These are phyloP conservation scores for Dione juno DNA, from an alignment of 2,888 invertebrate genomes.

Conservation along the genomic window DNA sequence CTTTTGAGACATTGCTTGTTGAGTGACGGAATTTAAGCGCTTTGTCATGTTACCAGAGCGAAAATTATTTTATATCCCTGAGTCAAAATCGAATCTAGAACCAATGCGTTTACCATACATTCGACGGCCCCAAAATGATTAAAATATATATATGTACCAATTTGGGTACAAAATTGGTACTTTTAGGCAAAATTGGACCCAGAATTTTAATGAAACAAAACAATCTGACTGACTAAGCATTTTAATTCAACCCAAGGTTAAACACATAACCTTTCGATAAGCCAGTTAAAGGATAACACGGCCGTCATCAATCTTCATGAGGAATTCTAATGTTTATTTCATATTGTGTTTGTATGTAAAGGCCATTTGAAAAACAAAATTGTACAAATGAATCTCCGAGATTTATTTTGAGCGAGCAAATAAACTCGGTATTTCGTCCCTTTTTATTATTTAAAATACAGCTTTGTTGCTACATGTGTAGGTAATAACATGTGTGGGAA, in stretches of 20 bases:
- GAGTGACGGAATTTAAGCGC: neutral
- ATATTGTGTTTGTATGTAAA: slow-evolving; percentile 43
- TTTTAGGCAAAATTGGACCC: neutral
- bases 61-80: too few relatives aligned
- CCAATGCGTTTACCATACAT: too few relatives aligned
- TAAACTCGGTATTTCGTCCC: slow-evolving; percentile 57
- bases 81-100: too few relatives aligned
- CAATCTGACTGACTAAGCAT: slow-evolving; percentile 9
- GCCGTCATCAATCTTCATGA: slow-evolving; percentile 42
- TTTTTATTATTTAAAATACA: slow-evolving; percentile 63
- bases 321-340: slow-evolving; percentile 42
- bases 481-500: neutral
- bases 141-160: too few relatives aligned
- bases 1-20: neutral
- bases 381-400: slow-evolving; percentile 60
- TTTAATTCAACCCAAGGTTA: slow-evolving; percentile 29
- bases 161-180: neutral
- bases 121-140: too few relatives aligned
- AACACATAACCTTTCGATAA: slow-evolving; percentile 32
- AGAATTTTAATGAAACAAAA: neutral
- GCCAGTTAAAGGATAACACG: slow-evolving; percentile 29
- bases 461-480: slow-evolving; percentile 33
- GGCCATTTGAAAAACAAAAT: slow-evolving; percentile 51
- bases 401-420: slow-evolving; percentile 61
- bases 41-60: too few relatives aligned